Conservation (phyloP, 2,888 invertebrate genomes). For the Norana najaformis region DNA sequence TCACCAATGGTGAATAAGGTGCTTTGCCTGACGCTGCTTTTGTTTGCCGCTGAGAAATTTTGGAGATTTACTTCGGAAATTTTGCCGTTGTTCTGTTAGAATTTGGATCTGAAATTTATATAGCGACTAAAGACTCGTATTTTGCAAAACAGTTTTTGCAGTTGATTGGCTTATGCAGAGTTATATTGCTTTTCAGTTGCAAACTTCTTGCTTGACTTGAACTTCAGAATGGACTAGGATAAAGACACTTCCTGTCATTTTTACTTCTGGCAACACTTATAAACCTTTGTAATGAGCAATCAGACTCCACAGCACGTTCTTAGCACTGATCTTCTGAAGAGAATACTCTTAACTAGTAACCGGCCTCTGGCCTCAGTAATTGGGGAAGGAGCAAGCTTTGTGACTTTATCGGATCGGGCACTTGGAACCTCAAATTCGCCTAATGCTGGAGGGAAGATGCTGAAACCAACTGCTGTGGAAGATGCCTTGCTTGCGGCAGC, state of each 20-base stretch:
- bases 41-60: too few relatives aligned
- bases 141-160: neutral
- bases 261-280: neutral
- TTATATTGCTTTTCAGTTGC: neutral
- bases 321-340: slow-evolving; percentile 21
- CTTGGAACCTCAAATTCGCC: neutral
- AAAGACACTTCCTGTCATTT: neutral
- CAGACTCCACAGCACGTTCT: neutral
- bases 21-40: too few relatives aligned
- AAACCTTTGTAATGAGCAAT: slow-evolving; percentile 1
- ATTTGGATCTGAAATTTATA: neutral
- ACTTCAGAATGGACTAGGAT: neutral
- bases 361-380: neutral
- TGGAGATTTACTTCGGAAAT: too few relatives aligned
- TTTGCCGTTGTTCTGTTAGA: neutral
- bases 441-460: neutral
- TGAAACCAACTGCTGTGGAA: neutral
- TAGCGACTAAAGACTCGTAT: neutral
- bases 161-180: neutral
- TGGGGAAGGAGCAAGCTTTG: neutral
- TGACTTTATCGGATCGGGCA: neutral
- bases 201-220: neutral
- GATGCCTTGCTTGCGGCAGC: slow-evolving; percentile 18
- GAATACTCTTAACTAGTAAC: neutral
- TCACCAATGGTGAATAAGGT: too few relatives aligned